These are phyloP conservation scores for Tupaia tana DNA, from an alignment of 2,113 vertebrate genomes.

Conservation along the genomic window DNA sequence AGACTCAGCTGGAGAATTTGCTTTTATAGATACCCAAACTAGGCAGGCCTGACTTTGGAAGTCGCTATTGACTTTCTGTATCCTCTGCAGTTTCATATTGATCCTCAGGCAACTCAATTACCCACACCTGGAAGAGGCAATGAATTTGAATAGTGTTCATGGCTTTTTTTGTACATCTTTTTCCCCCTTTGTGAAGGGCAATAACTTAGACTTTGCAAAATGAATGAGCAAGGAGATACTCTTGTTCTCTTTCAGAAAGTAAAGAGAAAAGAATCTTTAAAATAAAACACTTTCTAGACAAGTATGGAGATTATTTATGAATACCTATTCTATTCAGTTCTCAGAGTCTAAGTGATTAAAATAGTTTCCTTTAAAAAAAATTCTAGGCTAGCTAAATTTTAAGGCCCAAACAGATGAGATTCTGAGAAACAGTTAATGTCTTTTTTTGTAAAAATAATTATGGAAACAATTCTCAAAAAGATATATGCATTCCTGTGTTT, in stretches of 20 bases:
- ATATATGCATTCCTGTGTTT: too few relatives aligned
- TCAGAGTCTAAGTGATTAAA: constrained; percentile 41
- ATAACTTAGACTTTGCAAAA: constrained; percentile 59
- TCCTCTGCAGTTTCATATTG: constrained; percentile 77
- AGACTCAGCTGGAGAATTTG: constrained; percentile 55
- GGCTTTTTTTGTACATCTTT: constrained; percentile 59
- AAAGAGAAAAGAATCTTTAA: constrained; percentile 60
- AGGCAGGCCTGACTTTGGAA: constrained; percentile 72
- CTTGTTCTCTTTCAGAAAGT: constrained; percentile 14
- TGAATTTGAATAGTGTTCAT: constrained; percentile 82
- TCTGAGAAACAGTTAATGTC: not conserved
- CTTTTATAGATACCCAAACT: constrained; percentile 48
- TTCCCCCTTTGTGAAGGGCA: constrained; percentile 70
- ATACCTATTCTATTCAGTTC: constrained; percentile 1
- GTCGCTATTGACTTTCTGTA: constrained; percentile 80
- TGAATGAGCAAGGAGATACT: constrained; percentile 60
- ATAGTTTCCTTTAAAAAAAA: not conserved
- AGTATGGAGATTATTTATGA: constrained; percentile 55
- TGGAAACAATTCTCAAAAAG: not conserved
- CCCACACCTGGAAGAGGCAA: constrained; percentile 76
- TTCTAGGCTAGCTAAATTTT: not conserved
- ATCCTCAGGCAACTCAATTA: constrained; percentile 82
- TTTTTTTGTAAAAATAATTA: constrained; percentile 35
- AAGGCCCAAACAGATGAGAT: not conserved
- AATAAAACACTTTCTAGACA: constrained; percentile 8